Percentiles rank a stretch among this genome's conserved stretches.
phyloP scores from a whole-genome alignment of 2,888 invertebrate species.

The Idaea biselata region DNA sequence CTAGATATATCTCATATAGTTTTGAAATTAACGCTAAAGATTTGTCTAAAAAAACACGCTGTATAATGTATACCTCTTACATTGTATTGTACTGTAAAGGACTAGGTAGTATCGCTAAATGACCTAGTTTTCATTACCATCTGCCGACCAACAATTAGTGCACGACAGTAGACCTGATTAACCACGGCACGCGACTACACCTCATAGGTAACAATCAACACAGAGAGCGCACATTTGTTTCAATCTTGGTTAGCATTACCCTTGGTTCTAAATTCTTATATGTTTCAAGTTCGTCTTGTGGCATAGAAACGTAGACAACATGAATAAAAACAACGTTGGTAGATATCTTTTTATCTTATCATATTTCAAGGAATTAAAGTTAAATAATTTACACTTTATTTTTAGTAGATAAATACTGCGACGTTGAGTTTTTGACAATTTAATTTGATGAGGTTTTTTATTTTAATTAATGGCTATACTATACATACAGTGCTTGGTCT shows the following conservation, averaged over 20 bases:
- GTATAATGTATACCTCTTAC: neutral
- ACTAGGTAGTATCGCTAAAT: slow-evolving; percentile 17
- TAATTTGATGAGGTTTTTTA: neutral
- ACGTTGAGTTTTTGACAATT: neutral
- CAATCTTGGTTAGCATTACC: neutral
- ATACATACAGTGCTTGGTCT: neutral
- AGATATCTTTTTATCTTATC: neutral
- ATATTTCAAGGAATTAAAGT: neutral
- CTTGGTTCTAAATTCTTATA: neutral
- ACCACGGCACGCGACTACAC: slow-evolving; percentile 22
- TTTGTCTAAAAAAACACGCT: too few relatives aligned
- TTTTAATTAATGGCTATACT: neutral
- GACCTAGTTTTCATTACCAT: slow-evolving; percentile 19
- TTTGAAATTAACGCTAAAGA: too few relatives aligned
- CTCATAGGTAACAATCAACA: neutral
- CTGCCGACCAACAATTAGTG: slow-evolving; percentile 19
- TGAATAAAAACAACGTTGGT: neutral
- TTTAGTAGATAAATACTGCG: neutral
- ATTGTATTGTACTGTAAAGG: neutral
- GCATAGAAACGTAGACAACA: neutral
- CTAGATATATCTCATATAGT: too few relatives aligned
- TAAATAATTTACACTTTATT: neutral
- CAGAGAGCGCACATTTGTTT: neutral
- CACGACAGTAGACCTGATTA: slow-evolving; percentile 20
- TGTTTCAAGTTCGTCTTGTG: neutral